A percentile compares a stretch with the other conserved stretches of the same genome.
These are phyloP conservation scores for Metallyticus violacea DNA, from an alignment of 2,888 invertebrate species.

Conservation along the genomic window DNA sequence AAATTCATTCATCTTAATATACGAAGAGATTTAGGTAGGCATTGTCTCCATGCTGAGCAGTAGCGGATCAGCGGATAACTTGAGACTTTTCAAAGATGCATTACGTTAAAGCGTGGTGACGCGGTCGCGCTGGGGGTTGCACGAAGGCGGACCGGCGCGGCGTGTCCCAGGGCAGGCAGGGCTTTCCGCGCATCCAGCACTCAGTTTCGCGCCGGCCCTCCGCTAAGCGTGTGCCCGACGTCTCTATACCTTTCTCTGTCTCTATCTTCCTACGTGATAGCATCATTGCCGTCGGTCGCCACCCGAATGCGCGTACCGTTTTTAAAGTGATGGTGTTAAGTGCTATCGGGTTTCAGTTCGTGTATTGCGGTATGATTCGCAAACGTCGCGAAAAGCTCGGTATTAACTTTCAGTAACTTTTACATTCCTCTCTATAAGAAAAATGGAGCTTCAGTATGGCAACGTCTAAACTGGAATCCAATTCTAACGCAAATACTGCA, in stretches of 20 bases:
- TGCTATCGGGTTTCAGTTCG: too few species aligned
- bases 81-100: background rate
- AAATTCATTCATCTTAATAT: too few species aligned
- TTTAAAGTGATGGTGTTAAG: background rate
- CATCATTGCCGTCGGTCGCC: background rate
- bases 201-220: background rate
- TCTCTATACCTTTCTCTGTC: background rate
- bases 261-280: background rate
- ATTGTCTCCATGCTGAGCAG: background rate
- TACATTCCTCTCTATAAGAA: background rate
- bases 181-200: background rate
- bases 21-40: too few species aligned
- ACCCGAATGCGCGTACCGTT: too few species aligned
- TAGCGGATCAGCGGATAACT: background rate
- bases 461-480: background rate
- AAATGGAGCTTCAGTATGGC: background rate
- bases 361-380: background rate
- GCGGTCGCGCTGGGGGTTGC: too few species aligned
- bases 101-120: background rate
- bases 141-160: background rate
- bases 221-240: background rate
- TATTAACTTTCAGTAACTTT: background rate
- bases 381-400: background rate
- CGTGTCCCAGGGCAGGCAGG: background rate
- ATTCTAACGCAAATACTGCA: background rate